Percentiles rank a stretch among this genome's conserved stretches.
Conservation (phyloP, 2,113 vertebrate genomes). For the Colaptes auratus region DNA sequence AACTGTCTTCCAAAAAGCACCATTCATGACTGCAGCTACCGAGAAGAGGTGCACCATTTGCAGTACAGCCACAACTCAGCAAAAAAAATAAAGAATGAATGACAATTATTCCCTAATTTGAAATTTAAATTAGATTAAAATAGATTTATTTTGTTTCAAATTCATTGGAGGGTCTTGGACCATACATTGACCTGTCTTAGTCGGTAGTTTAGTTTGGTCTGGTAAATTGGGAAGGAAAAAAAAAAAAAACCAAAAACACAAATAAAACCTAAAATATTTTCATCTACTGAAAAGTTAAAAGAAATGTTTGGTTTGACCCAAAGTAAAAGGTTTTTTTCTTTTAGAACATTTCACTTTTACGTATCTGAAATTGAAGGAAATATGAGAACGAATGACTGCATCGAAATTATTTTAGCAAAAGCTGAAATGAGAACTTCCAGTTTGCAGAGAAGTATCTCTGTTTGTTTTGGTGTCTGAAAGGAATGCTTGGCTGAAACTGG, state of each 20-base stretch:
- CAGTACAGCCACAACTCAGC: not conserved
- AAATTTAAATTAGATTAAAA: not conserved
- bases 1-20: not conserved
- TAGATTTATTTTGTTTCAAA: not conserved
- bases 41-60: not conserved
- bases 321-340: not conserved
- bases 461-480: constrained; percentile 44
- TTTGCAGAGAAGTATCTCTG: constrained; percentile 30
- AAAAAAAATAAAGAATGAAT: not conserved
- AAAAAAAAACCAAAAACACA: too few species aligned
- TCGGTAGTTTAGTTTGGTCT: not conserved
- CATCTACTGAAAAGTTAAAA: not conserved
- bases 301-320: not conserved
- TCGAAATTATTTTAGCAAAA: not conserved
- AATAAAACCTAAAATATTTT: not conserved
- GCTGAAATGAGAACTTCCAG: not conserved
- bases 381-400: not conserved
- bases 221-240: too few species aligned
- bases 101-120: not conserved
- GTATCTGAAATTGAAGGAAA: not conserved
- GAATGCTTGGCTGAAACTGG: constrained; percentile 45
- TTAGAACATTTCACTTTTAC: not conserved
- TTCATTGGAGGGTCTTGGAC: not conserved
- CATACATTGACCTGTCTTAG: not conserved
- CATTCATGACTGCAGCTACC: not conserved